Evolutionary conservation across 2,797 vertebrate species (phyloP), one percentile per base, ranked within the genome.

Genomic region (Acrossocheilus fasciatus): DNA sequence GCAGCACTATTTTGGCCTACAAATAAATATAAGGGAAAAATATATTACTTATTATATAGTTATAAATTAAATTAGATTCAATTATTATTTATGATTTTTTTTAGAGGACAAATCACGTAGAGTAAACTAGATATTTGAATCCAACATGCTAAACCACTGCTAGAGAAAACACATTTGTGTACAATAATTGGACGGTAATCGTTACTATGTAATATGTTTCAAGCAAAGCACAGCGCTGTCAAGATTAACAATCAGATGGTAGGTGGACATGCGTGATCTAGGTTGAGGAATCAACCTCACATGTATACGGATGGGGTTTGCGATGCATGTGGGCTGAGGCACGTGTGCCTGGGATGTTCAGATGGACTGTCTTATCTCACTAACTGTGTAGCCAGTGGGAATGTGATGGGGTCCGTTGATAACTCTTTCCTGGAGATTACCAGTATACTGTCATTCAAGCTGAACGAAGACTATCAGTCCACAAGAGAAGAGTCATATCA

Each of bases 371-470:
- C 87, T 89, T 89, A 89, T 92, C 91, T 88, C 18, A 89, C 78
- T 86, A 91, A 90, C 93, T 90, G 90, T 91, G 81, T 90, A 76
- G 90, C 89, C 54, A 89, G 79, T 87, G 85, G 79, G 87, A 89
- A 87, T 84, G 47, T 83, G 88, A 91, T 87, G 90, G 59, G 68
- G 17, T 90, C 84, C 45, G 6, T 43, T 84, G 91, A 94, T 93
- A 91, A 92, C 87, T 77, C 18, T 92, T 92, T 94, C 89, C 89
- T 91, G 91, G 89, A 93, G 90, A 86, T 88, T 83, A 59, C 76
- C 78, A 87, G 15, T 68, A 41, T 79, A 39, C 43, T 69, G 45
- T 36, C 30, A 39, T 69, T 70, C 57, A 43, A 23, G 68, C 73
- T 18, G 26, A 62, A 39, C 17, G 47, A 87, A 36, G 72, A 75